Conservation (phyloP, 2,113 vertebrate species). For the Acanthisitta chloris region DNA sequence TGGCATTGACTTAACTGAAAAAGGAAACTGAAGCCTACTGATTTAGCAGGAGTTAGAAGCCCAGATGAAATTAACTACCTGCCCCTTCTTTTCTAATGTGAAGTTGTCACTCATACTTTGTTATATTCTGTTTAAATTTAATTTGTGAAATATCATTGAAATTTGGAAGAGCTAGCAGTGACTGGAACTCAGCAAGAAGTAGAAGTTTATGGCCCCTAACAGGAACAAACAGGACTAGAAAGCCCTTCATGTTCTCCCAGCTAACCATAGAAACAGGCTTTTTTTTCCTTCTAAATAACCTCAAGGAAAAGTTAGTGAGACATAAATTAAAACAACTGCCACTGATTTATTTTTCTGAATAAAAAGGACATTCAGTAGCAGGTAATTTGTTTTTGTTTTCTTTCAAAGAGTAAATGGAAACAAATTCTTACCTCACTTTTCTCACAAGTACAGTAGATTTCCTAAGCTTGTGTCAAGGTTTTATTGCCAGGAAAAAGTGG, state of each 20-base stretch:
- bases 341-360: constrained; percentile 71
- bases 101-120: not conserved
- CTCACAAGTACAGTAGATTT: constrained; percentile 81
- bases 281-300: constrained; percentile 35
- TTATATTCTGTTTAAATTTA: not conserved
- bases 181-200: not conserved
- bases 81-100: not conserved
- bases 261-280: constrained; percentile 8
- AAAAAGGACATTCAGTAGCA: constrained; percentile 82
- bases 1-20: not conserved
- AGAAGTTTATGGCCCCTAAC: constrained; percentile 25
- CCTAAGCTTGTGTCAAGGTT: constrained; percentile 71
- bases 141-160: constrained; percentile 19
- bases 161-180: not conserved
- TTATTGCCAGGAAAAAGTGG: constrained; percentile 81
- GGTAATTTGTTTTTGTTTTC: constrained; percentile 82
- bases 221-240: constrained; percentile 36
- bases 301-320: constrained; percentile 64
- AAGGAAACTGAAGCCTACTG: not conserved
- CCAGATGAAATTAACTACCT: not conserved
- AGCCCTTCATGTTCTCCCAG: constrained; percentile 43
- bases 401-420: constrained; percentile 79
- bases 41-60: not conserved
- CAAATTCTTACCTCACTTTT: constrained; percentile 79
- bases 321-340: constrained; percentile 44